Evolutionary conservation across 2,888 invertebrate species (phyloP).

Genomic region (Uloborus plumipes): DNA sequence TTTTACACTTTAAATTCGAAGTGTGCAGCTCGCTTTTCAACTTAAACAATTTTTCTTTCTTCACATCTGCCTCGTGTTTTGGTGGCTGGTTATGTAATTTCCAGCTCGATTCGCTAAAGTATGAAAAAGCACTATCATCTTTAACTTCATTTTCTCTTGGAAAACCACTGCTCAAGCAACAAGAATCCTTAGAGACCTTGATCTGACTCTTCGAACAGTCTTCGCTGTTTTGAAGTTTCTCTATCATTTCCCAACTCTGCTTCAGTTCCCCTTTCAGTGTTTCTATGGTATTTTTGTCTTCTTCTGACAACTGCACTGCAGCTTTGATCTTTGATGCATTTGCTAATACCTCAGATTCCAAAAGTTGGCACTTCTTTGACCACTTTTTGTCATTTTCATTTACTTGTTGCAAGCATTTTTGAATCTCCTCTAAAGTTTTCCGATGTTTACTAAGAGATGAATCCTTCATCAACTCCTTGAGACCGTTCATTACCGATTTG

Average conservation of each 20-base stretch:
- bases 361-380: not conserved
- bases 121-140: too few relatives aligned
- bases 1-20: not conserved
- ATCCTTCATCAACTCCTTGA: slow-evolving; percentile 29
- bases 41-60: too few relatives aligned
- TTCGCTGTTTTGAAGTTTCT: not conserved
- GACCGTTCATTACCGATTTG: not conserved
- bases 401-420: slow-evolving; percentile 8
- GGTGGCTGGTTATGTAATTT: too few relatives aligned
- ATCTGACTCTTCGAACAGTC: too few relatives aligned
- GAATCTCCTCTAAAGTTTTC: slow-evolving; percentile 24
- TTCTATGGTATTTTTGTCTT: slow-evolving; percentile 41
- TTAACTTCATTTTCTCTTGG: too few relatives aligned
- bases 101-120: too few relatives aligned
- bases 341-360: slow-evolving; percentile 17
- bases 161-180: too few relatives aligned
- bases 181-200: too few relatives aligned
- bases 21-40: not conserved
- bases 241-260: slow-evolving; percentile 6
- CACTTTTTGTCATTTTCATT: slow-evolving; percentile 23
- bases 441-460: slow-evolving; percentile 22
- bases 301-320: slow-evolving; percentile 24
- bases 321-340: slow-evolving; percentile 31
- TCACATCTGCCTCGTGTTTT: too few relatives aligned
- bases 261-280: slow-evolving; percentile 27